phyloP scores from a whole-genome alignment of 2,888 invertebrate genomes.

The Cryptocheilus praepositus region DNA sequence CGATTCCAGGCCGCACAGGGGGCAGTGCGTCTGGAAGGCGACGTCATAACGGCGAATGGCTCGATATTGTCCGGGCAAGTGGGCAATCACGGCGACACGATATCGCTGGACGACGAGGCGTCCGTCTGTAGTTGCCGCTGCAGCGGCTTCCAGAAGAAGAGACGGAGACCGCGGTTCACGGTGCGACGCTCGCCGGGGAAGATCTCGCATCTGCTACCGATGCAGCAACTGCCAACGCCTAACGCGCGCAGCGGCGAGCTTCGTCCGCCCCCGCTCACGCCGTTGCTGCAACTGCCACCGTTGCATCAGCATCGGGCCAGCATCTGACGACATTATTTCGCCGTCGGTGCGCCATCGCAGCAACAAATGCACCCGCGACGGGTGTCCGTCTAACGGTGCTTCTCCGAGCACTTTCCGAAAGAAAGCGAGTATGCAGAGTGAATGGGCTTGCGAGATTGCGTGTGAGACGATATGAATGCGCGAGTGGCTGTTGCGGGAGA shows the following conservation, averaged over 20 bases:
- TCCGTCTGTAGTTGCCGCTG: slow-evolving; percentile 76
- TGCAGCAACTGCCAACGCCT: slow-evolving; percentile 71
- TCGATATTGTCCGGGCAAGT: slow-evolving; percentile 87
- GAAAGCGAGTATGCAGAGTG: slow-evolving; percentile 10
- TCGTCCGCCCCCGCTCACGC: slow-evolving; percentile 66
- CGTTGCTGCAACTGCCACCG: slow-evolving; percentile 69
- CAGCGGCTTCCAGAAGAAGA: slow-evolving; percentile 72
- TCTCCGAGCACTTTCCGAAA: slow-evolving; percentile 13
- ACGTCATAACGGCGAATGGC: slow-evolving; percentile 96
- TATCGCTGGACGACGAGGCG: slow-evolving; percentile 72
- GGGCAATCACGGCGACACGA: slow-evolving; percentile 73
- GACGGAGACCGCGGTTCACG: slow-evolving; percentile 75
- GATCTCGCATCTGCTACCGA: slow-evolving; percentile 76
- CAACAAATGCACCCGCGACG: slow-evolving; percentile 57
- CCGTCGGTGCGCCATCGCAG: slow-evolving; percentile 15
- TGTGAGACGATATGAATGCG: not conserved
- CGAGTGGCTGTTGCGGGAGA: slow-evolving; percentile 1
- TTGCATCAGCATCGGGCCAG: slow-evolving; percentile 73
- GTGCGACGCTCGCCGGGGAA: slow-evolving; percentile 77
- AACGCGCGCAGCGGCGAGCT: slow-evolving; percentile 59
- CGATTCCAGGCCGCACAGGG: slow-evolving; percentile 89
- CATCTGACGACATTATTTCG: slow-evolving; percentile 66
- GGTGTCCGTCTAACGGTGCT: slow-evolving; percentile 55
- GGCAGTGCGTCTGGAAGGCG: slow-evolving; percentile 95
- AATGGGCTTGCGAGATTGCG: slow-evolving; percentile 1